phyloP scores from a whole-genome alignment of 2,113 vertebrate genomes.

The Macrotis lagotis region DNA sequence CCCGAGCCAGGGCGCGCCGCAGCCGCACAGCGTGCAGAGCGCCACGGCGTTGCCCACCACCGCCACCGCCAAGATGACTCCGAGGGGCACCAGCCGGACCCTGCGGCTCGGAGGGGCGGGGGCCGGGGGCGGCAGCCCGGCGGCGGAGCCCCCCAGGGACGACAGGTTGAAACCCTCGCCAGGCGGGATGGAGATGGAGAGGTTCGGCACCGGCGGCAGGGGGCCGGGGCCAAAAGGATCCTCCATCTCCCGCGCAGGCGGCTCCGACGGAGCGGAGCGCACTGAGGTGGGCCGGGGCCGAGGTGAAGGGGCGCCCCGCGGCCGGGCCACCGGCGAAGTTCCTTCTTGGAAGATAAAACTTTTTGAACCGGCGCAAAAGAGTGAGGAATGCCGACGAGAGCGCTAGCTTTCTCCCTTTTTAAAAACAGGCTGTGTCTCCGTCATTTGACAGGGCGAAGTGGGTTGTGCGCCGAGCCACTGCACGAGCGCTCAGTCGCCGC shows the following conservation, averaged over 20 bases:
- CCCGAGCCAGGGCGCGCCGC: constrained; percentile 52
- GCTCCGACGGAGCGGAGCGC: not conserved
- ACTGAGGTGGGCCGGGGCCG: not conserved
- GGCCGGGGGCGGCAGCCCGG: not conserved
- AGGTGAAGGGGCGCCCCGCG: constrained; percentile 13
- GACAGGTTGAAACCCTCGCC: constrained; percentile 69
- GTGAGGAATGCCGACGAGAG: constrained; percentile 16
- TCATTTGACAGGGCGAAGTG: constrained; percentile 74
- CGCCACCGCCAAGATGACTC: constrained; percentile 70
- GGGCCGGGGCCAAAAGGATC: constrained; percentile 34
- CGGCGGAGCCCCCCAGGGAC: not conserved
- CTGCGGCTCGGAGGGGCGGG: not conserved
- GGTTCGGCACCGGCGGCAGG: constrained; percentile 47
- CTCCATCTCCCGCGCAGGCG: constrained; percentile 68
- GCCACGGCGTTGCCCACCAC: constrained; percentile 78
- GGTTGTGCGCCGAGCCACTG: constrained; percentile 65
- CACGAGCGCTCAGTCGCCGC: constrained; percentile 65
- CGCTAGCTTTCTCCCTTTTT: not conserved
- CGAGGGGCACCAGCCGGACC: constrained; percentile 60
- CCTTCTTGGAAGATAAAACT: constrained; percentile 63
- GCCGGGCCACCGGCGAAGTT: constrained; percentile 27
- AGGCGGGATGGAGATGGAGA: constrained; percentile 49
- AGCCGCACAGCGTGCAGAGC: constrained; percentile 72
- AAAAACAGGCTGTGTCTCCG: constrained; percentile 47
- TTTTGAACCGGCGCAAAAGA: constrained; percentile 38